These are phyloP conservation scores for Crenichthys baileyi DNA, from an alignment of 2,797 vertebrate genomes.

Conservation along the genomic window DNA sequence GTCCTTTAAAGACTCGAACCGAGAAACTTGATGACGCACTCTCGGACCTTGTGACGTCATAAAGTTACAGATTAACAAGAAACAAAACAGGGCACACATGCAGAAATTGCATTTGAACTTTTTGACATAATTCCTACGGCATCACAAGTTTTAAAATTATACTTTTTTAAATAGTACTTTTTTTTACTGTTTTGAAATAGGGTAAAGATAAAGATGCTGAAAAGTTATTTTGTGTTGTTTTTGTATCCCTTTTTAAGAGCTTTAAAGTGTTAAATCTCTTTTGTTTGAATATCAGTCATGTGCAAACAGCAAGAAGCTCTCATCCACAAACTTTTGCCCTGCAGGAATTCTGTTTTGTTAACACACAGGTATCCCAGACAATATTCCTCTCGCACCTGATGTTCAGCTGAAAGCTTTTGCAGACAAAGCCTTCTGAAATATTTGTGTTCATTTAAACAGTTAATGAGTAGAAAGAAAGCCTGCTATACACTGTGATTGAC, in stretches of 20 bases:
- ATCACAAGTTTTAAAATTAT: background rate
- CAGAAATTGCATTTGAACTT: background rate
- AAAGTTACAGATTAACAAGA: slow-evolving; percentile 40
- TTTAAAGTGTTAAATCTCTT: slow-evolving; percentile 39
- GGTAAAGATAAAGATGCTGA: no score
- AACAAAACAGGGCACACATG: slow-evolving; percentile 5
- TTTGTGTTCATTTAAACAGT: background rate
- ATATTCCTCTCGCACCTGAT: no score
- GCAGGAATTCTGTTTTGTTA: slow-evolving; percentile 1
- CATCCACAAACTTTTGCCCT: slow-evolving; percentile 9
- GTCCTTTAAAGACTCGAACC: background rate
- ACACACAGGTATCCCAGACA: background rate
- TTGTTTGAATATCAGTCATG: slow-evolving; percentile 35
- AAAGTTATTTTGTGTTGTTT: background rate
- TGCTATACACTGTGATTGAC: background rate
- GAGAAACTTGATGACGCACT: background rate
- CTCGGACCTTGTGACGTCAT: background rate
- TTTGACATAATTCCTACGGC: no score
- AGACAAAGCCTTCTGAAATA: background rate
- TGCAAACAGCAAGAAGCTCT: slow-evolving; percentile 47
- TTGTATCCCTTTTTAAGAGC: background rate
- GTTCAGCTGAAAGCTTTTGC: background rate
- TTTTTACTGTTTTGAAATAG: background rate
- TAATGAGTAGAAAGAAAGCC: background rate
- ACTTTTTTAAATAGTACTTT: background rate